These are phyloP conservation scores for Esox masquinongy DNA, from an alignment of 2,797 vertebrate species.

Conservation along the genomic window DNA sequence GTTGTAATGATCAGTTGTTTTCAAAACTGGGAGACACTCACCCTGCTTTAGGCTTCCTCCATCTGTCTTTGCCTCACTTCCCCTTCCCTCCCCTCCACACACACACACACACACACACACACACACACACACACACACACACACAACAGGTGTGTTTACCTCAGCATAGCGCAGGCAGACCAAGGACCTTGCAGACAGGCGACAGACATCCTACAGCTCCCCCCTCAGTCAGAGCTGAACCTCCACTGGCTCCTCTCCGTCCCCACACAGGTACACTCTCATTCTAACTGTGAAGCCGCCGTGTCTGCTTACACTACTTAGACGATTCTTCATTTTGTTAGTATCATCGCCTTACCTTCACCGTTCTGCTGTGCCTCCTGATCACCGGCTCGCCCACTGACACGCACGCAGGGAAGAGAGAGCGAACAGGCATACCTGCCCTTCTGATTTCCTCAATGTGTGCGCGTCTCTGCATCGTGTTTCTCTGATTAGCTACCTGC, in stretches of 20 bases:
- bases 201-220: not conserved
- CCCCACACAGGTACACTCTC: not conserved
- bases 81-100: constrained; percentile 3
- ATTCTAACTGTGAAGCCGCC: constrained; percentile 7
- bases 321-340: not conserved
- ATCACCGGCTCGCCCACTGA: not conserved
- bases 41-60: constrained; percentile 53
- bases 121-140: not conserved
- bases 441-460: not conserved
- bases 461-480: not conserved
- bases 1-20: constrained; percentile 31
- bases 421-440: not conserved
- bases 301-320: not conserved
- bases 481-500: constrained; percentile 16
- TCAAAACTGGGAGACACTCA: constrained; percentile 53
- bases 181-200: constrained; percentile 16
- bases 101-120: not conserved
- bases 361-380: not conserved
- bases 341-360: not conserved
- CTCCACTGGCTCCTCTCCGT: constrained; percentile 6
- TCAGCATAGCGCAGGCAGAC: constrained; percentile 16
- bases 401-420: not conserved
- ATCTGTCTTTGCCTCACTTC: constrained; percentile 51
- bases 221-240: constrained; percentile 1
- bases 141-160: constrained; percentile 36